Conservation (phyloP, 2,113 vertebrate genomes). For the Lichenostomus cassidix region DNA sequence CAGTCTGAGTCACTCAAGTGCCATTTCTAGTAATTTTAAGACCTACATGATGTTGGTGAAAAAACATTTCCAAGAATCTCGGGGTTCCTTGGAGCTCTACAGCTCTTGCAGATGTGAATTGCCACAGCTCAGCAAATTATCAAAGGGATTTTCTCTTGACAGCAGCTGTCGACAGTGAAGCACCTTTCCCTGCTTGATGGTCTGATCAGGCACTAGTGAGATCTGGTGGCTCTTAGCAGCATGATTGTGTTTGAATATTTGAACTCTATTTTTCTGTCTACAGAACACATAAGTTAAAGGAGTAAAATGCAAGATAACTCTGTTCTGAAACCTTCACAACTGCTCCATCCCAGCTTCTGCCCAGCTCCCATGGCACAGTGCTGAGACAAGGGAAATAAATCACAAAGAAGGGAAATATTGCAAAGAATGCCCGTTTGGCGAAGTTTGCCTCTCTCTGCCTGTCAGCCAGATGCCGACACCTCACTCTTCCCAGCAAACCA, state of each 20-base stretch:
- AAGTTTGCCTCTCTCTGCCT: not conserved
- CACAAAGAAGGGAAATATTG: not conserved
- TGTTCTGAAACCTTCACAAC: not conserved
- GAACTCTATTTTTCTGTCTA: not conserved
- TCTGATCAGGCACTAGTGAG: not conserved
- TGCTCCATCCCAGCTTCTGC: not conserved
- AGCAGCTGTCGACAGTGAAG: not conserved
- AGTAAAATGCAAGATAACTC: not conserved
- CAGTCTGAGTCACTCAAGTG: not conserved
- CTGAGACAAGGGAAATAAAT: not conserved
- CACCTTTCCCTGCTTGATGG: not conserved
- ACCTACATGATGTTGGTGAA: not conserved
- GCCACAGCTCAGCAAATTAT: not conserved
- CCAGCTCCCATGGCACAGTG: accelerated
- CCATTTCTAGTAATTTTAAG: not conserved
- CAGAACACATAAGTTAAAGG: not conserved
- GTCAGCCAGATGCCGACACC: not conserved
- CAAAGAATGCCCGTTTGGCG: not conserved
- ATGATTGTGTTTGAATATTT: not conserved
- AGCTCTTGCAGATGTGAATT: not conserved
- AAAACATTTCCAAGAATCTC: not conserved
- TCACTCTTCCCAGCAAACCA: not conserved
- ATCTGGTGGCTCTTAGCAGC: not conserved
- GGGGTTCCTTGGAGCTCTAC: not conserved
- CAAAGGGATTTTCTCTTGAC: not conserved